These are phyloP conservation scores for Odontocolon sp. DNA, from an alignment of 2,888 invertebrate species.

Conservation along the genomic window DNA sequence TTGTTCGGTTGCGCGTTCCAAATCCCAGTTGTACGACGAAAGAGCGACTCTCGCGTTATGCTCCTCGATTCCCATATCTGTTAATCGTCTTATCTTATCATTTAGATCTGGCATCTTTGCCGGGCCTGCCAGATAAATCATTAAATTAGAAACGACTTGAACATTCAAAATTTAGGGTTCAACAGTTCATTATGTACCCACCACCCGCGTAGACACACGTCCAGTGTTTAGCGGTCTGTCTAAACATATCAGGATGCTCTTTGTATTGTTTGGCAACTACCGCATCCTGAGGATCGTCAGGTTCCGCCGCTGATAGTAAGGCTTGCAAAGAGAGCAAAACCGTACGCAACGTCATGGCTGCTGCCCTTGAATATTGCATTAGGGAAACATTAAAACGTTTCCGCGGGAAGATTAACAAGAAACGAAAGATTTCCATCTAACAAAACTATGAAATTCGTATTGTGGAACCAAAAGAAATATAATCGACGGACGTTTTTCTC, in stretches of 20 bases:
- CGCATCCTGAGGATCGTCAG: conserved; percentile 97
- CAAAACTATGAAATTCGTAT: too few relatives aligned
- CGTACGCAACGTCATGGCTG: conserved; percentile 98
- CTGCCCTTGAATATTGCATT: conserved; percentile 87
- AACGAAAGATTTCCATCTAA: too few relatives aligned
- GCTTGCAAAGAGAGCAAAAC: conserved; percentile 98
- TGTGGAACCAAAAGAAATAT: too few relatives aligned
- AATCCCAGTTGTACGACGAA: conserved; percentile 95
- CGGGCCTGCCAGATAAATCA: conserved; percentile 83
- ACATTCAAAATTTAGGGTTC: background rate
- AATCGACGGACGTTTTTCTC: too few relatives aligned
- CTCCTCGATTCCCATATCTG: conserved; percentile 97
- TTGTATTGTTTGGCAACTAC: conserved; percentile 99
- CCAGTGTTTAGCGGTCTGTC: conserved; percentile 97
- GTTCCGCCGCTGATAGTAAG: conserved; percentile 94
- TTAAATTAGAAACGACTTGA: background rate
- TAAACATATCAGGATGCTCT: conserved; percentile 92
- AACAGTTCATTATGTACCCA: conserved; percentile 73
- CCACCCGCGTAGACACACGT: conserved; percentile 96
- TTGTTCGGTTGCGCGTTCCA: conserved; percentile 95
- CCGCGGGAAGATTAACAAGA: too few relatives aligned
- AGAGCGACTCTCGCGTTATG: conserved; percentile 94
- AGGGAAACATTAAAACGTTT: conserved; percentile 47
- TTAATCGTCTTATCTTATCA: conserved; percentile 92
- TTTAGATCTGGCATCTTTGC: conserved; percentile 90